A percentile compares a stretch with the other conserved stretches of the same genome.
Evolutionary conservation across 2,113 vertebrate genomes (phyloP).

Genomic region (Archocentrus centrarchus): DNA sequence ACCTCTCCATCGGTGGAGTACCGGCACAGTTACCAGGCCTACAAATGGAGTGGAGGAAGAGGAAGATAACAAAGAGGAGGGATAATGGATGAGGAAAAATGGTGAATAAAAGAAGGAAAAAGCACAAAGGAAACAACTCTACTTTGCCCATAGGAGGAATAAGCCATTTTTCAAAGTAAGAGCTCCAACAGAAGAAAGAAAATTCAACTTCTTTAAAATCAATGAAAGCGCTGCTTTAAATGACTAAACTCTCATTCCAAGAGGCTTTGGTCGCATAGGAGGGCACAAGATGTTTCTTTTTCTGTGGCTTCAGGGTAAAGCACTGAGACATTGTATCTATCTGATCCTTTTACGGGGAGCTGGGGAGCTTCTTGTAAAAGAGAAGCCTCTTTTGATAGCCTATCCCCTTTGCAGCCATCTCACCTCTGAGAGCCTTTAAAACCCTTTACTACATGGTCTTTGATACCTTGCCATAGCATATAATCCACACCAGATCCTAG

Average conservation of each 20-base stretch:
- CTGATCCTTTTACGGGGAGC: conserved; percentile 67
- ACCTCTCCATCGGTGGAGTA: conserved; percentile 87
- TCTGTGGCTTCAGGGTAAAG: conserved; percentile 27
- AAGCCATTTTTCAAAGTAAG: conserved; percentile 36
- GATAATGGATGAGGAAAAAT: not conserved
- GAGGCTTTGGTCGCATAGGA: conserved; percentile 43
- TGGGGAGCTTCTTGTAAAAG: conserved; percentile 72
- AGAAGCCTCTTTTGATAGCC: conserved; percentile 69
- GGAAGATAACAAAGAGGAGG: not conserved
- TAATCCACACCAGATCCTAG: conserved; percentile 58
- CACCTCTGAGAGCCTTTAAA: conserved; percentile 76
- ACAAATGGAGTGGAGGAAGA: conserved; percentile 37
- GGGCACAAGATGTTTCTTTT: conserved; percentile 49
- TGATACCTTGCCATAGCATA: conserved; percentile 64
- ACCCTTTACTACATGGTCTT: conserved; percentile 55
- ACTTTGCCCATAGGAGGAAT: not conserved
- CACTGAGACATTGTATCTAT: conserved; percentile 55
- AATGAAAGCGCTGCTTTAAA: conserved; percentile 42
- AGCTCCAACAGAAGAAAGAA: conserved; percentile 18
- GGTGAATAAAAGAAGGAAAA: not conserved
- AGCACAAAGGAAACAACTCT: conserved; percentile 16
- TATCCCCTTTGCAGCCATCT: conserved; percentile 70
- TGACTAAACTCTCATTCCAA: conserved; percentile 40
- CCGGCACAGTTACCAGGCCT: conserved; percentile 96
- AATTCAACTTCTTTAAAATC: conserved; percentile 56